Evolutionary conservation across 1,140 invertebrate genomes (phyloP).

Genomic region (Megalonaias nervosa): DNA sequence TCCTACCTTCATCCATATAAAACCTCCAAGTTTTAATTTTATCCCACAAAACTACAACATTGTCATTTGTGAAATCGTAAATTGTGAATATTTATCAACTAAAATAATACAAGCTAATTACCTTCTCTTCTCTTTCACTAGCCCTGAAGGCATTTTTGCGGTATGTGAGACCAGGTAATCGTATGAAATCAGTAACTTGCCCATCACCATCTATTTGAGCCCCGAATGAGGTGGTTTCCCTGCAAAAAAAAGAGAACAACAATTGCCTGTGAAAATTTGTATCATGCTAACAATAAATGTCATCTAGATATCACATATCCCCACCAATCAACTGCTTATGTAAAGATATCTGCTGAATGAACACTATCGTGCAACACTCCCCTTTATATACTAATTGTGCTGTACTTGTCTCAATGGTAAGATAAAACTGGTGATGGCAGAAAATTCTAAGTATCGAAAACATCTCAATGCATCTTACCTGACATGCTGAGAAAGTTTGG

Average conservation of each 20-base stretch:
- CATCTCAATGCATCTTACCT: no score
- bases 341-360: no score
- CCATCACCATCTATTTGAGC: conserved; percentile 90
- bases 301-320: no score
- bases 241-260: conserved; percentile 33
- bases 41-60: no score
- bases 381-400: background rate
- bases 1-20: no score
- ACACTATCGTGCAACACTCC: background rate
- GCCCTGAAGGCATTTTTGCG: conserved; percentile 83
- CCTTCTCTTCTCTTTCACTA: conserved; percentile 82
- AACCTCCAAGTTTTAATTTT: no score
- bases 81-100: no score
- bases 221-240: conserved; percentile 88
- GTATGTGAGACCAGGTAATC: conserved; percentile 88
- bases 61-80: no score
- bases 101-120: conserved; percentile 46
- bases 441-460: no score
- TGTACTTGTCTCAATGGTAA: background rate
- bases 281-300: no score
- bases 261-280: background rate
- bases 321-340: background rate
- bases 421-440: no score
- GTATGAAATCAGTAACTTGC: conserved; percentile 91
- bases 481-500: no score